A percentile compares a stretch with the other conserved stretches of the same genome.
Evolutionary conservation across 1,140 invertebrate genomes (phyloP).

Genomic region (Tetraneura akinire): DNA sequence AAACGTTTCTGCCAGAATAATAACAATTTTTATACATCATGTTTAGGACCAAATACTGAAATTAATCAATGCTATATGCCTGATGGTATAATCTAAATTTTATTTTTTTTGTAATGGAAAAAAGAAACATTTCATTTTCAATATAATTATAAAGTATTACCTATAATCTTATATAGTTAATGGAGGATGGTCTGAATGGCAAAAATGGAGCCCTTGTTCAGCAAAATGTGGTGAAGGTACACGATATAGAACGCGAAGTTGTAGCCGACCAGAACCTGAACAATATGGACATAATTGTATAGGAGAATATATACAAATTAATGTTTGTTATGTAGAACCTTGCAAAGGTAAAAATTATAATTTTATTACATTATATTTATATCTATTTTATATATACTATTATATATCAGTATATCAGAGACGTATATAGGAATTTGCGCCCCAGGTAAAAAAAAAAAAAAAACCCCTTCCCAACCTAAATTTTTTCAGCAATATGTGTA

Average conservation of each 20-base stretch:
- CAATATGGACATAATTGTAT: not conserved
- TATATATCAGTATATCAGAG: no score
- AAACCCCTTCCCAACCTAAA: no score
- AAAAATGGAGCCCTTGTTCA: constrained; percentile 62
- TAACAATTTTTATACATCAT: not conserved
- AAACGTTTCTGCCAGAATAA: constrained; percentile 32
- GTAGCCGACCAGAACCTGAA: constrained; percentile 61
- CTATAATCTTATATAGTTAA: constrained; percentile 48
- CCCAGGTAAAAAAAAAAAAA: no score
- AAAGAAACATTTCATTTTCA: not conserved
- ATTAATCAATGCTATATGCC: not conserved
- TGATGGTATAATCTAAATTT: not conserved
- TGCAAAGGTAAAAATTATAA: constrained; percentile 15
- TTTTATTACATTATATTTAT: no score
- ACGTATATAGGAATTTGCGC: no score
- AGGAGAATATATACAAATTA: not conserved
- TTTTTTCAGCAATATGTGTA: no score
- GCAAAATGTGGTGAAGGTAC: constrained; percentile 62
- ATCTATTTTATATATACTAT: no score
- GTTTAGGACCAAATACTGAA: constrained; percentile 31
- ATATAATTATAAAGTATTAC: no score
- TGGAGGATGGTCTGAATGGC: constrained; percentile 62
- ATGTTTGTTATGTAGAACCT: constrained; percentile 16
- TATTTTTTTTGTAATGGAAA: not conserved
- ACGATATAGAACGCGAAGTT: constrained; percentile 59